Percentiles rank a stretch among this genome's conserved stretches.
Conservation (phyloP, 1,140 invertebrate species). For the Centruroides vittatus region DNA sequence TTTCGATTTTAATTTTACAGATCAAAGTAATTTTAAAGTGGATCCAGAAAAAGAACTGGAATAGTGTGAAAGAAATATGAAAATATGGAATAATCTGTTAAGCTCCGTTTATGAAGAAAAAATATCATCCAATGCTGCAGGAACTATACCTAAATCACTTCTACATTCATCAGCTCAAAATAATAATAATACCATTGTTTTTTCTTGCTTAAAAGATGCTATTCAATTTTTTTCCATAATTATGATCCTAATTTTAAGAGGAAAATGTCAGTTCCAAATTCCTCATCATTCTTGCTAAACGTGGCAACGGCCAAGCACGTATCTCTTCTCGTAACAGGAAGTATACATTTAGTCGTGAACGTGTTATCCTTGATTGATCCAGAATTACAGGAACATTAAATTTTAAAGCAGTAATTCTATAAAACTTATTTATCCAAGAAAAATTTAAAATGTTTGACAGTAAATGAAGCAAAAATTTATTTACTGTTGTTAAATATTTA, state of each 20-base stretch:
- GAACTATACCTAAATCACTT: background rate
- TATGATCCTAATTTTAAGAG: too few relatives aligned
- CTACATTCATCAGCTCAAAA: background rate
- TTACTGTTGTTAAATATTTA: too few relatives aligned
- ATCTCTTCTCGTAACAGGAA: slow-evolving; percentile 74
- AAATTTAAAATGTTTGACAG: too few relatives aligned
- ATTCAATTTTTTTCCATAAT: slow-evolving; percentile 19
- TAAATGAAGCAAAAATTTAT: too few relatives aligned
- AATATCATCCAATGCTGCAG: background rate
- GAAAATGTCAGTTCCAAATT: too few relatives aligned
- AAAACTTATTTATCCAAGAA: too few relatives aligned
- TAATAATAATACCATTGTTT: slow-evolving; percentile 5
- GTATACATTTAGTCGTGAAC: slow-evolving; percentile 80
- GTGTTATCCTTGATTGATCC: slow-evolving; percentile 46
- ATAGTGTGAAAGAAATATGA: slow-evolving; percentile 38
- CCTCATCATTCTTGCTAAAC: too few relatives aligned
- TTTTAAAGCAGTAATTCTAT: too few relatives aligned
- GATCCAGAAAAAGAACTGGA: slow-evolving; percentile 31
- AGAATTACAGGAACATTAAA: too few relatives aligned
- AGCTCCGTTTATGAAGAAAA: slow-evolving; percentile 9
- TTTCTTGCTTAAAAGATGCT: slow-evolving; percentile 17
- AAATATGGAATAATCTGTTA: slow-evolving; percentile 37
- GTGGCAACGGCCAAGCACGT: slow-evolving; percentile 23
- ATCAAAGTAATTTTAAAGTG: slow-evolving; percentile 23
- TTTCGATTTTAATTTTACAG: too few relatives aligned